A percentile compares a stretch with the other conserved stretches of the same genome.
Evolutionary conservation across 1,140 invertebrate species (phyloP).

Genomic region (Gonatopus flavifemur): DNA sequence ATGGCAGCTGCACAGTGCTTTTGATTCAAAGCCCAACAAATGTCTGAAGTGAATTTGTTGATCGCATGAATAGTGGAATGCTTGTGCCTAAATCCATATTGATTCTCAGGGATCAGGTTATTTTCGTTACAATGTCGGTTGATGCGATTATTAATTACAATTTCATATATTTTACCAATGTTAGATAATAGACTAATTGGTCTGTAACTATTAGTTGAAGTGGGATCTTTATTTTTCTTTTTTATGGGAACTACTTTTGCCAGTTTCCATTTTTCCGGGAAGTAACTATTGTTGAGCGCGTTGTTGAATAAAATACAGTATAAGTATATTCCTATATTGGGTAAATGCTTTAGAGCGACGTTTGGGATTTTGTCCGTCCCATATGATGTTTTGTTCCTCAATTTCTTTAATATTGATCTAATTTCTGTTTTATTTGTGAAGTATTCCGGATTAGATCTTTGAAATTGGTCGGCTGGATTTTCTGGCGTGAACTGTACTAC

Average conservation of each 20-base stretch:
- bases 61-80: neutral
- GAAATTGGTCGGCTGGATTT: too few species aligned
- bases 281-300: neutral
- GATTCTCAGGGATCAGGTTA: slow-evolving; percentile 16
- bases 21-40: neutral
- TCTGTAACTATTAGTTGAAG: slow-evolving; percentile 23
- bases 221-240: slow-evolving; percentile 16
- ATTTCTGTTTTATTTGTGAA: neutral
- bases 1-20: neutral
- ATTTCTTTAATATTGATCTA: neutral
- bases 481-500: too few species aligned
- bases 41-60: neutral
- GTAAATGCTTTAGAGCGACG: neutral
- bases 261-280: slow-evolving; percentile 38
- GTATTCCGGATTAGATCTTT: too few species aligned
- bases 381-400: slow-evolving; percentile 9
- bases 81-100: neutral
- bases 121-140: slow-evolving; percentile 3
- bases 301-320: slow-evolving; percentile 9
- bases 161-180: slow-evolving; percentile 34
- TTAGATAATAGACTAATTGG: slow-evolving; percentile 39
- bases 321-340: neutral
- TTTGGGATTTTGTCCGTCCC: slow-evolving; percentile 8
- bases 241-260: slow-evolving; percentile 35
- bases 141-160: slow-evolving; percentile 15